These are phyloP conservation scores for Eupithecia centaureata DNA, from an alignment of 2,888 invertebrate genomes.

Conservation along the genomic window DNA sequence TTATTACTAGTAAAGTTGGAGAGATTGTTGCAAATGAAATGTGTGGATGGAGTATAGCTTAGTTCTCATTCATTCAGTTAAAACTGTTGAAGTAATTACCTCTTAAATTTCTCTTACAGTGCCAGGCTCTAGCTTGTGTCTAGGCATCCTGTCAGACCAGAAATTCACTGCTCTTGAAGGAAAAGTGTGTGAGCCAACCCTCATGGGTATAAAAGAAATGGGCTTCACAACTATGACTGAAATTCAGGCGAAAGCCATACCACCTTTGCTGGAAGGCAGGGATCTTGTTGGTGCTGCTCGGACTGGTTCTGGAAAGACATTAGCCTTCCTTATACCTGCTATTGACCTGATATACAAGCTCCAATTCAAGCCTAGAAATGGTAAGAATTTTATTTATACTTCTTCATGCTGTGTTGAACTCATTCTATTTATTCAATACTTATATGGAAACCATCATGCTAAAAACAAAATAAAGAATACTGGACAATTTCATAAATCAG, in stretches of 20 bases:
- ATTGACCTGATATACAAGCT: conserved; percentile 95
- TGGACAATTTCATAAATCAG: background rate
- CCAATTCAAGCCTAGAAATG: conserved; percentile 96
- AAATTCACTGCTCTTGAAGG: conserved; percentile 85
- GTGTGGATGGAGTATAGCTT: too few relatives aligned
- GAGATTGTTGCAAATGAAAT: too few relatives aligned
- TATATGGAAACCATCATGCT: background rate
- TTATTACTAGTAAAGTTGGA: too few relatives aligned
- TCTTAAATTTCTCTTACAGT: conserved; percentile 71
- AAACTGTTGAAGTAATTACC: background rate
- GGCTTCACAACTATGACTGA: conserved; percentile 97
- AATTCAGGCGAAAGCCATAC: conserved; percentile 95
- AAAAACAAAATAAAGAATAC: background rate
- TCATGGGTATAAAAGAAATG: conserved; percentile 95
- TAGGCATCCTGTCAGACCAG: conserved; percentile 85
- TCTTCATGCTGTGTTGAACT: background rate
- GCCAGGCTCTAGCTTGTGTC: conserved; percentile 85
- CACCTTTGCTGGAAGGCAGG: conserved; percentile 94
- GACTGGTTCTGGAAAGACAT: conserved; percentile 98
- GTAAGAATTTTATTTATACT: conserved; percentile 68
- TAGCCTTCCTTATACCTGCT: conserved; percentile 98
- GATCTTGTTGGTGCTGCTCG: conserved; percentile 97
- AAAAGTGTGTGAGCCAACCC: conserved; percentile 90
- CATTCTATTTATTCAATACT: too few relatives aligned
- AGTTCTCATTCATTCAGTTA: too few relatives aligned